These are phyloP conservation scores for Nesoenas mayeri DNA, from an alignment of 2,113 vertebrate species.

Conservation along the genomic window DNA sequence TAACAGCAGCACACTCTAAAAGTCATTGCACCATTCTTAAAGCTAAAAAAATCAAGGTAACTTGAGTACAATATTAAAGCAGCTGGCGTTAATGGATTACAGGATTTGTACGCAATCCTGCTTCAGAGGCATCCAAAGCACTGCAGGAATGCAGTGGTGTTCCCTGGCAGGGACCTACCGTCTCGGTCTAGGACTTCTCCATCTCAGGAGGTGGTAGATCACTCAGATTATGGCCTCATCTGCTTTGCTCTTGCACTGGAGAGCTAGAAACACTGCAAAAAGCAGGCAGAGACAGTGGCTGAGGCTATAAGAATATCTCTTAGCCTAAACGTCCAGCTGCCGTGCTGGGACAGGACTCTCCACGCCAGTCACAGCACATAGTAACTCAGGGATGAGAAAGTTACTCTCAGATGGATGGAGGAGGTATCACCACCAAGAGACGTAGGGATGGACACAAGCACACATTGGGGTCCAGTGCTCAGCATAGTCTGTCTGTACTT, in stretches of 20 bases:
- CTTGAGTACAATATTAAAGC: not conserved
- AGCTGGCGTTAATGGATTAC: conserved; percentile 21
- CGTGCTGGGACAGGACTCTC: not conserved
- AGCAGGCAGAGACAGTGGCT: not conserved
- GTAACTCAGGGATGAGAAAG: not conserved
- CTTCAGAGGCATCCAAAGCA: conserved; percentile 33
- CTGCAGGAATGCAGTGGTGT: not conserved
- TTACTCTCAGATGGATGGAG: not conserved
- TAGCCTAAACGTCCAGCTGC: not conserved
- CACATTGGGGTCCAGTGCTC: not conserved
- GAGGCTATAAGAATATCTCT: not conserved
- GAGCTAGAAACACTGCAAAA: not conserved
- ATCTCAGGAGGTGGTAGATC: not conserved
- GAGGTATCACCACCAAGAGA: rapidly evolving
- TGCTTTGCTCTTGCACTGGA: not conserved
- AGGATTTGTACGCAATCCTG: not conserved
- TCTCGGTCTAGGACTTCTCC: not conserved
- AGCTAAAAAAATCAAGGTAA: not conserved
- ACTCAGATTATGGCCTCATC: not conserved
- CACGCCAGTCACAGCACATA: not conserved
- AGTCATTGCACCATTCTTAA: not conserved
- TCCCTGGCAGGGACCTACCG: rapidly evolving
- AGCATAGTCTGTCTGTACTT: not conserved
- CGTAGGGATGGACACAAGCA: not conserved
- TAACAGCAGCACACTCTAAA: not conserved